Evolutionary conservation across 2,888 invertebrate species (phyloP).

Genomic region (Drosophila mimetica): DNA sequence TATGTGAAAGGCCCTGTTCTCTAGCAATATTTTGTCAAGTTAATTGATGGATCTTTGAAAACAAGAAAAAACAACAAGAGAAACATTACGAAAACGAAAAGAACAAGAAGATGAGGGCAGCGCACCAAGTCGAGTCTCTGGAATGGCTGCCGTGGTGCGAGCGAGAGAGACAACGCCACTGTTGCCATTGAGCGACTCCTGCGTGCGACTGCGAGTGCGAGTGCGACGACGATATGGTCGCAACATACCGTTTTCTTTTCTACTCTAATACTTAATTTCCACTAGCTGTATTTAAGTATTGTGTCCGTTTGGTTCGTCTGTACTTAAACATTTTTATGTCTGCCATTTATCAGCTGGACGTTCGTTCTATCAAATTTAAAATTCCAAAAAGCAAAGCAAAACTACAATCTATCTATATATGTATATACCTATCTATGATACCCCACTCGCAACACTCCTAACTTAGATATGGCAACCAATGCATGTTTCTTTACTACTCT

Average conservation of each 20-base stretch:
- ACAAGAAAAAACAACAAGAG: conserved; percentile 44
- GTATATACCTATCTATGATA: conserved; percentile 26
- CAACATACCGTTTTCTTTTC: conserved; percentile 64
- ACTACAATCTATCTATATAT: conserved; percentile 50
- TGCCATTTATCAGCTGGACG: conserved; percentile 78
- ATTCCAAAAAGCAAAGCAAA: conserved; percentile 56
- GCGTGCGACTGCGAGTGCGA: conserved; percentile 42
- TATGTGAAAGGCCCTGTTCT: conserved; percentile 71
- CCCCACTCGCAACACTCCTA: conserved; percentile 44
- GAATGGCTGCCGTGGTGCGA: conserved; percentile 70
- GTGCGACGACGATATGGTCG: conserved; percentile 53
- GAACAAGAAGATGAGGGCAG: conserved; percentile 25
- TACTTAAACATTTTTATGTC: conserved; percentile 84
- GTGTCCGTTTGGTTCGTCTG: conserved; percentile 83
- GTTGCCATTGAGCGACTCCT: conserved; percentile 77
- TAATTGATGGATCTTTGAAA: conserved; percentile 71
- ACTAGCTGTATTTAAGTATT: conserved; percentile 72
- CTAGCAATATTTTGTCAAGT: conserved; percentile 81
- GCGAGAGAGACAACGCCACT: conserved; percentile 51
- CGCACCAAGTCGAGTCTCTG: conserved; percentile 74
- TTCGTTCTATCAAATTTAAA: conserved; percentile 61
- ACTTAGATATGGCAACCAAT: conserved; percentile 66
- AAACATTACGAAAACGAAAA: conserved; percentile 34
- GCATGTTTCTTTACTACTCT: conserved; percentile 62
- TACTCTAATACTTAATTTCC: conserved; percentile 67